Conservation (phyloP, 2,888 invertebrate genomes). For the Digitonthophagus gazella region DNA sequence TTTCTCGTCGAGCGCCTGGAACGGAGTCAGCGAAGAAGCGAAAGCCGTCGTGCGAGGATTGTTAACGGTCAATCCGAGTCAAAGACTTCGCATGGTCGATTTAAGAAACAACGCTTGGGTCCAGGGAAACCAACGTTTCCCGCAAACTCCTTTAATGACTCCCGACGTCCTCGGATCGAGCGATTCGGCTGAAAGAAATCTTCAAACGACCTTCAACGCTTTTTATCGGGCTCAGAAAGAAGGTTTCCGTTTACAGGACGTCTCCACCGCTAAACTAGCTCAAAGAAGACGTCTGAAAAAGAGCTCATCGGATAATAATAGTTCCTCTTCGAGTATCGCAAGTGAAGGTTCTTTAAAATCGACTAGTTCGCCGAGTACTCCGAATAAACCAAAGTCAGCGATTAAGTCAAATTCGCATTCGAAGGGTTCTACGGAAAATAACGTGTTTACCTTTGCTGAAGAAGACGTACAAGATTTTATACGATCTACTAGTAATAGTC, state of each 20-base stretch:
- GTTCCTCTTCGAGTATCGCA: conserved; percentile 48
- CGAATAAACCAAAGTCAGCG: conserved; percentile 31
- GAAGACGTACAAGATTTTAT: conserved; percentile 54
- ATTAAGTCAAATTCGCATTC: conserved; percentile 32
- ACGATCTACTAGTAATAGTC: conserved; percentile 47
- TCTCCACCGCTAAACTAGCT: conserved; percentile 67
- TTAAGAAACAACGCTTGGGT: conserved; percentile 71
- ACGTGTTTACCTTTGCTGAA: conserved; percentile 53
- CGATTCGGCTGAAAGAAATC: conserved; percentile 54
- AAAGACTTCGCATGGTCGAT: conserved; percentile 67
- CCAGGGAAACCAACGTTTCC: conserved; percentile 49
- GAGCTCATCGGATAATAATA: conserved; percentile 50
- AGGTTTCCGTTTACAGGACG: conserved; percentile 73
- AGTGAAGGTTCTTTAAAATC: conserved; percentile 48
- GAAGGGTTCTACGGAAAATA: conserved; percentile 37
- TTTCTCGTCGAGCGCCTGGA: conserved; percentile 71
- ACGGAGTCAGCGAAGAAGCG: conserved; percentile 68
- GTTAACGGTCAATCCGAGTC: conserved; percentile 73
- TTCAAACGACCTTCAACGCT: conserved; percentile 65
- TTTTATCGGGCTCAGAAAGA: conserved; percentile 67
- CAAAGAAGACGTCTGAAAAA: conserved; percentile 66
- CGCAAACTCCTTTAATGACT: conserved; percentile 60
- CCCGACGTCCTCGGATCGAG: conserved; percentile 58
- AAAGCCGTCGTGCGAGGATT: conserved; percentile 74
- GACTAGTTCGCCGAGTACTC: conserved; percentile 37